A percentile compares a stretch with the other conserved stretches of the same genome.
phyloP scores from a whole-genome alignment of 2,113 vertebrate species.

The Tetraodon nigroviridis region DNA sequence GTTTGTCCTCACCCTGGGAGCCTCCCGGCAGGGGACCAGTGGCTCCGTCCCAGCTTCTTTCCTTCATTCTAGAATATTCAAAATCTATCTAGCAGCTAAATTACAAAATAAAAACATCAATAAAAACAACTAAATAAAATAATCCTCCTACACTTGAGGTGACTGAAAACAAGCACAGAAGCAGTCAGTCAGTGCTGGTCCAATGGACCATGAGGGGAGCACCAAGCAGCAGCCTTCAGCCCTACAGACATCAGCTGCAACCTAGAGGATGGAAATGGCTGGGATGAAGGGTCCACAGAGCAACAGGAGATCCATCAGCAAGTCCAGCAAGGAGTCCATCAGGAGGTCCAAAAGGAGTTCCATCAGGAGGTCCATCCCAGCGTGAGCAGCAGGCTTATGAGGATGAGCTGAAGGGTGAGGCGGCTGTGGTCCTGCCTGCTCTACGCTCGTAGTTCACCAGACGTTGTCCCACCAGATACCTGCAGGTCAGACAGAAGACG shows the following conservation, averaged over 20 bases:
- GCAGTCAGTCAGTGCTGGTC: not conserved
- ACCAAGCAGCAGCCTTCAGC: too few species aligned
- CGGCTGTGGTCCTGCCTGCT: conserved; percentile 67
- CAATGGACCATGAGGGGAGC: too few species aligned
- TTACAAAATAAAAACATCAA: conserved; percentile 20
- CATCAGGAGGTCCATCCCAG: conserved; percentile 5
- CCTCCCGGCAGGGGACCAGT: too few species aligned
- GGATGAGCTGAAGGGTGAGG: conserved; percentile 27
- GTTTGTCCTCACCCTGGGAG: too few species aligned
- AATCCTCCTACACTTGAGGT: conserved; percentile 23
- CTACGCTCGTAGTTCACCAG: conserved; percentile 96
- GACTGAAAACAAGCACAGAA: not conserved
- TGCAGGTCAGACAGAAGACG: conserved; percentile 42
- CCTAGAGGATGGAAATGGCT: conserved; percentile 1
- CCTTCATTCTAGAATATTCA: too few species aligned
- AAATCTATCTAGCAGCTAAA: conserved; percentile 13
- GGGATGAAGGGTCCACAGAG: conserved; percentile 1
- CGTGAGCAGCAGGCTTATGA: conserved; percentile 24
- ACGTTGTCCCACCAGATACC: conserved; percentile 95
- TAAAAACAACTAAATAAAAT: not conserved
- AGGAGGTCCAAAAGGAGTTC: not conserved
- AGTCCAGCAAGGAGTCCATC: not conserved
- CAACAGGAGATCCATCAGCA: conserved; percentile 1
- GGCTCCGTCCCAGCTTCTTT: too few species aligned
- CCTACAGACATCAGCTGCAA: too few species aligned